Percentiles rank a stretch among this genome's conserved stretches.
phyloP scores from a whole-genome alignment of 2,888 invertebrate genomes.

The Andrena camellia region DNA sequence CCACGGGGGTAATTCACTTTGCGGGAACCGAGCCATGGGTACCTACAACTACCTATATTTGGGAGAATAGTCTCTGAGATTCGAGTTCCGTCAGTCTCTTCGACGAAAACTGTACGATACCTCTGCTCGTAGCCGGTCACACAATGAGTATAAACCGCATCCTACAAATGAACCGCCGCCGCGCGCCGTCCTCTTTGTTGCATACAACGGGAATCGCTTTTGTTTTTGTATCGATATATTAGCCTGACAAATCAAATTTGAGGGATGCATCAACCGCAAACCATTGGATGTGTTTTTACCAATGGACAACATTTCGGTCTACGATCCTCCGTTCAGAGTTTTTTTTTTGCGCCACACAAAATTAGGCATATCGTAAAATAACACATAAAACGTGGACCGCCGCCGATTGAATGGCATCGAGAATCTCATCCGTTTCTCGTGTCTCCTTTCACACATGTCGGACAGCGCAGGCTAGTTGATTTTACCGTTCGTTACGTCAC shows the following conservation, averaged over 20 bases:
- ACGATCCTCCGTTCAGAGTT: not conserved
- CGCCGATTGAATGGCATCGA: not conserved
- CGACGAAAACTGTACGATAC: conserved; percentile 7
- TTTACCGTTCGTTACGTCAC: too few relatives aligned
- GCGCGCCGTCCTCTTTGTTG: not conserved
- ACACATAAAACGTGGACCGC: not conserved
- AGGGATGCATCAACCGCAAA: not conserved
- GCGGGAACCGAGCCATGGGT: conserved; percentile 41
- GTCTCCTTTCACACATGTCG: too few relatives aligned
- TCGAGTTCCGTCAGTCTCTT: conserved; percentile 1
- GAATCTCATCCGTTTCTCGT: not conserved
- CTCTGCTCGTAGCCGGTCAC: conserved; percentile 2
- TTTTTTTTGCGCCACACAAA: conserved; percentile 6
- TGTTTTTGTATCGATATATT: not conserved
- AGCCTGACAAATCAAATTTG: conserved; percentile 12
- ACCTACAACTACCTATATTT: not conserved
- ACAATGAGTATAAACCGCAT: conserved; percentile 4
- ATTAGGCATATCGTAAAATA: conserved; percentile 15
- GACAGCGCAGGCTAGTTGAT: too few relatives aligned
- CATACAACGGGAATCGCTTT: not conserved
- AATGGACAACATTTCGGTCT: not conserved
- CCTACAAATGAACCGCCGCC: conserved; percentile 2
- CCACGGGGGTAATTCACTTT: conserved; percentile 60
- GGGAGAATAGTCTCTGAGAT: conserved; percentile 11
- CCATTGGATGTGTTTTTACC: conserved; percentile 9